phyloP scores from a whole-genome alignment of 2,888 invertebrate genomes.

The Xestia rhomboidea region DNA sequence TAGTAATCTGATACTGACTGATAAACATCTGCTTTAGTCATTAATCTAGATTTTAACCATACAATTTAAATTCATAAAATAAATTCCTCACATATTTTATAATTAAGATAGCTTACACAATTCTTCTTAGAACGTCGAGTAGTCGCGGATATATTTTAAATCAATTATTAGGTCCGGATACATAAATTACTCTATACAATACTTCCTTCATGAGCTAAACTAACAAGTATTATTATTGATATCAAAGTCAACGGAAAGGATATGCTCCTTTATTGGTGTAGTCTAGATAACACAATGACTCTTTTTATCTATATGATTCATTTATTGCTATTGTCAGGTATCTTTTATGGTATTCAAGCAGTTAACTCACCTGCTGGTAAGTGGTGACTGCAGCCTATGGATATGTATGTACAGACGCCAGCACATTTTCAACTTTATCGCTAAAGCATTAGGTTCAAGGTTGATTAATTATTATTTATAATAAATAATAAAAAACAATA shows the following conservation, averaged over 20 bases:
- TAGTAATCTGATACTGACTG: slow-evolving; percentile 13
- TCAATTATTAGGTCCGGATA: slow-evolving; percentile 18
- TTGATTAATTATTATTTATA: too few relatives aligned
- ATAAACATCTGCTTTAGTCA: slow-evolving; percentile 3
- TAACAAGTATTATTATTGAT: slow-evolving; percentile 16
- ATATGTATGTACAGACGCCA: too few relatives aligned
- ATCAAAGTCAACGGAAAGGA: slow-evolving; percentile 13
- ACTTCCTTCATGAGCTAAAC: slow-evolving; percentile 24
- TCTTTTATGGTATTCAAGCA: neutral
- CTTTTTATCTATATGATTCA: slow-evolving; percentile 8
- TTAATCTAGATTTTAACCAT: neutral
- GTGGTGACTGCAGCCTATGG: neutral
- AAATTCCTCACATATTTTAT: slow-evolving; percentile 1
- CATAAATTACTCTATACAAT: slow-evolving; percentile 31
- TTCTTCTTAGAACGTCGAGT: slow-evolving; percentile 8
- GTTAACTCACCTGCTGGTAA: neutral
- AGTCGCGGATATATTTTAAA: slow-evolving; percentile 8
- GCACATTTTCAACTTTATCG: too few relatives aligned
- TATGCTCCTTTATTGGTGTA: neutral
- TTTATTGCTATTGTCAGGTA: neutral
- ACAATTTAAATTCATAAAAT: slow-evolving; percentile 18
- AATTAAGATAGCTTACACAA: neutral
- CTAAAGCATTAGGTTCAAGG: too few relatives aligned
- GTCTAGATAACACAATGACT: neutral
- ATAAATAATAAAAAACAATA: too few relatives aligned